A percentile compares a stretch with the other conserved stretches of the same genome.
phyloP scores from a whole-genome alignment of 2,888 invertebrate genomes.

The Leptinotarsa peninsularis region DNA sequence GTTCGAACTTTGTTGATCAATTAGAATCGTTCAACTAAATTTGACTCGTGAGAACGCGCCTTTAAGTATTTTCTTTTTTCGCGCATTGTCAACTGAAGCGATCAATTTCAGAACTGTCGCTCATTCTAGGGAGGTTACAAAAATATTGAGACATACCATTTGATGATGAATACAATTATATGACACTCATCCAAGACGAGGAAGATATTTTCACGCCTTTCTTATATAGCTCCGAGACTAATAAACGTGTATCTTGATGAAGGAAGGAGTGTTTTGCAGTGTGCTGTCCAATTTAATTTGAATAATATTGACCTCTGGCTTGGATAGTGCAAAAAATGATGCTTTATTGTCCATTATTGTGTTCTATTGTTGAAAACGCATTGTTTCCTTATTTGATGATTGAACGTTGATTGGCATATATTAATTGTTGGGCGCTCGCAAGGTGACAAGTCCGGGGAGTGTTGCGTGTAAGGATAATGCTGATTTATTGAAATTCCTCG shows the following conservation, averaged over 20 bases:
- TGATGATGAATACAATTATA: too few relatives aligned
- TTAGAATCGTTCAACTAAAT: too few relatives aligned
- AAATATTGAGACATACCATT: too few relatives aligned
- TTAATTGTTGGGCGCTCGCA: slow-evolving; percentile 13
- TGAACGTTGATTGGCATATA: slow-evolving; percentile 26
- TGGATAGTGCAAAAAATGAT: slow-evolving; percentile 26
- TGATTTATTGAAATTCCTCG: slow-evolving; percentile 16
- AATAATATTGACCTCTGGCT: slow-evolving; percentile 39
- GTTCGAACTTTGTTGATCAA: too few relatives aligned
- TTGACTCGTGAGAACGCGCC: too few relatives aligned
- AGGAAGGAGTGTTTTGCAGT: slow-evolving; percentile 39
- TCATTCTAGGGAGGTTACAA: too few relatives aligned
- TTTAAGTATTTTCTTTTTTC: too few relatives aligned
- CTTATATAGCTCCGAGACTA: slow-evolving; percentile 17
- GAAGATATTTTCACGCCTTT: neutral
- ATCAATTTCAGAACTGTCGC: too few relatives aligned
- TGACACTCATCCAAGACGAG: too few relatives aligned
- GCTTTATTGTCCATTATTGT: slow-evolving; percentile 33
- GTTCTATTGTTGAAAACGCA: slow-evolving; percentile 25
- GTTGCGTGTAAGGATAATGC: neutral
- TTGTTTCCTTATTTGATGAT: slow-evolving; percentile 29
- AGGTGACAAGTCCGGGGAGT: slow-evolving; percentile 22
- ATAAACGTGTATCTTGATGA: slow-evolving; percentile 41
- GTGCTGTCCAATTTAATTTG: slow-evolving; percentile 42
- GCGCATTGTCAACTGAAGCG: too few relatives aligned